phyloP scores from a whole-genome alignment of 2,113 vertebrate genomes.

The Podilymbus podiceps region DNA sequence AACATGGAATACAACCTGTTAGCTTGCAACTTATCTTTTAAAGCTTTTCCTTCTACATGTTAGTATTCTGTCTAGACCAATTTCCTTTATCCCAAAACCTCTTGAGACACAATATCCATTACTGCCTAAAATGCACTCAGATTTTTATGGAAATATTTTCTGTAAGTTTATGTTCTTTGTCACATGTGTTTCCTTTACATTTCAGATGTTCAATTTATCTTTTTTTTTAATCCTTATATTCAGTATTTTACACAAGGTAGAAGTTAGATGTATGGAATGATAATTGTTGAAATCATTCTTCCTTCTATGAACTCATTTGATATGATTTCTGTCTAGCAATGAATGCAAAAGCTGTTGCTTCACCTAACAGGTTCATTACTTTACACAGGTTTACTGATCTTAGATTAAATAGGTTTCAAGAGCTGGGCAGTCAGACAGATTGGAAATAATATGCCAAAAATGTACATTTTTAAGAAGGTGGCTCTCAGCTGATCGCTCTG shows the following conservation, averaged over 20 bases:
- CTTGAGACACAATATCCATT: background rate
- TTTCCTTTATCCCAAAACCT: background rate
- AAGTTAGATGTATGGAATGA: background rate
- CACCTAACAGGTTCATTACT: background rate
- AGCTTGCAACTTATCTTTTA: background rate
- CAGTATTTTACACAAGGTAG: background rate
- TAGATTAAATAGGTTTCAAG: background rate
- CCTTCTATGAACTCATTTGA: background rate
- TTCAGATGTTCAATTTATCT: background rate
- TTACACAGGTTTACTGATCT: background rate
- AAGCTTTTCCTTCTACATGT: background rate
- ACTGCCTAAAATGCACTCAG: background rate
- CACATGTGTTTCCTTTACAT: background rate
- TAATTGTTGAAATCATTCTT: conserved; percentile 32
- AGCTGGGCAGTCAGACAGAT: background rate
- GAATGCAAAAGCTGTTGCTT: conserved; percentile 19
- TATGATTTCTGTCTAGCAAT: background rate
- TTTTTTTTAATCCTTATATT: background rate
- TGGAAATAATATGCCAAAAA: conserved; percentile 26
- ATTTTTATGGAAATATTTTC: conserved; percentile 14
- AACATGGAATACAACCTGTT: background rate
- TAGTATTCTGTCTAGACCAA: background rate
- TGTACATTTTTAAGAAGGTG: background rate
- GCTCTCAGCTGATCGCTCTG: background rate
- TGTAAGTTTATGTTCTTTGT: background rate